Evolutionary conservation across 53 echinoderm and acorn worm genomes (phyloP), one percentile per base, ranked within the genome.

Genomic region (Astropecten irregularis): DNA sequence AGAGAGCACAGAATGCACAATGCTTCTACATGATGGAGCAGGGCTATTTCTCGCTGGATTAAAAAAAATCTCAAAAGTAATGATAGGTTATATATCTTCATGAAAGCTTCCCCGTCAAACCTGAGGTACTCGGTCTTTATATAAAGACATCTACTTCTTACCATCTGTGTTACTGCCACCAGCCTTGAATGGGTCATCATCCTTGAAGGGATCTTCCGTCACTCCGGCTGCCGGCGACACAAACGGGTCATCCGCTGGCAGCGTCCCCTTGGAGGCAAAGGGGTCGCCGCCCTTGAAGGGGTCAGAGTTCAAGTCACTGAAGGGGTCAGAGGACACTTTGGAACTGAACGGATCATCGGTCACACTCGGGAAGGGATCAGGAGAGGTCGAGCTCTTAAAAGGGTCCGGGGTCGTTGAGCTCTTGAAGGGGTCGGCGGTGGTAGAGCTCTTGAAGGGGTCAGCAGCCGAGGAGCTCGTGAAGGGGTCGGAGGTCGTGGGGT

Each of bases 221-320:
- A 76, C 56, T 3, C 18, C 86, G 27, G 22, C 39, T 46, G 31
- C 26, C 23, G 36, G 3, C 18, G 26, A 70, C 34, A 23, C 2
- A 35, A 95, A 95, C 0, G 88, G 95, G 73, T 95, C 95, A 27
- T 81, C 79, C 19, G 69, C 34, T 2, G 50, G 68, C 38, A 86
- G 67, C 11, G 76, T 54, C 50, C 88, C 40, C 53, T 82, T 88
- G 16, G 89, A 85, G 15, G 62, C 81, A 70, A 95, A 95, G 4
- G 90, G 95, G 54, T 95, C 95, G n/a, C 64, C 84, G 46, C 83
- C 68, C 68, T 92, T 92, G 62, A 95, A 95, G 6, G 95, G 92
- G 62, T 85, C 85, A 19, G 62, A 48, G 18, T 64, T 50, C 31
- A 38, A 19, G 63, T 48, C 38, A 23, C 52, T 64, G 35, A 65